phyloP scores from a whole-genome alignment of 2,888 invertebrate genomes.

The Abscondita cerata region DNA sequence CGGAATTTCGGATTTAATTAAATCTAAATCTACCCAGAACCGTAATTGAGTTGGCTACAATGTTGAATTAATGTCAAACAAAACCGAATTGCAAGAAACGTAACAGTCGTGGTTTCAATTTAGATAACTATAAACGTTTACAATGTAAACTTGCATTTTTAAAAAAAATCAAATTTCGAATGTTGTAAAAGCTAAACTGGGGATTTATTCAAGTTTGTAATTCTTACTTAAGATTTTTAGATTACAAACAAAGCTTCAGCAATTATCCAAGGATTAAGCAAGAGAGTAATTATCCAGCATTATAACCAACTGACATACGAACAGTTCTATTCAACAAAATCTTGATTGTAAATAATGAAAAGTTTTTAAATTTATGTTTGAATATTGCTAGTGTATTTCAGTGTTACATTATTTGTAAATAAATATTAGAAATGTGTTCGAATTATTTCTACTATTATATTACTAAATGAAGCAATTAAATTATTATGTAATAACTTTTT shows the following conservation, averaged over 20 bases:
- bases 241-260: too few relatives aligned
- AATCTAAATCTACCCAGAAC: slow-evolving; percentile 11
- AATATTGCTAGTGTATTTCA: too few relatives aligned
- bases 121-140: slow-evolving; percentile 1
- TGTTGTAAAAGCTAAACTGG: too few relatives aligned
- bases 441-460: too few relatives aligned
- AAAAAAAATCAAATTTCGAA: too few relatives aligned
- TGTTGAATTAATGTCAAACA: slow-evolving; percentile 8
- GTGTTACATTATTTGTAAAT: too few relatives aligned
- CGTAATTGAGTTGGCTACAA: slow-evolving; percentile 12
- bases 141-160: too few relatives aligned
- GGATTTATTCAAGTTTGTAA: too few relatives aligned
- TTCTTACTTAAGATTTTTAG: too few relatives aligned
- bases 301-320: not conserved
- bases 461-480: too few relatives aligned
- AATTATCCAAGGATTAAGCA: slow-evolving; percentile 3
- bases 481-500: too few relatives aligned
- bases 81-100: slow-evolving; percentile 5
- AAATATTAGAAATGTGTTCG: too few relatives aligned
- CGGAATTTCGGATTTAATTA: slow-evolving; percentile 7
- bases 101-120: not conserved
- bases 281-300: not conserved
- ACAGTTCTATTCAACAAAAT: slow-evolving; percentile 2
- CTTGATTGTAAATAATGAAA: slow-evolving; percentile 4
- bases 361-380: not conserved